Percentiles rank a stretch among this genome's conserved stretches.
Evolutionary conservation across 2,888 invertebrate genomes (phyloP).

Genomic region (Pyrocoelia pectoralis): DNA sequence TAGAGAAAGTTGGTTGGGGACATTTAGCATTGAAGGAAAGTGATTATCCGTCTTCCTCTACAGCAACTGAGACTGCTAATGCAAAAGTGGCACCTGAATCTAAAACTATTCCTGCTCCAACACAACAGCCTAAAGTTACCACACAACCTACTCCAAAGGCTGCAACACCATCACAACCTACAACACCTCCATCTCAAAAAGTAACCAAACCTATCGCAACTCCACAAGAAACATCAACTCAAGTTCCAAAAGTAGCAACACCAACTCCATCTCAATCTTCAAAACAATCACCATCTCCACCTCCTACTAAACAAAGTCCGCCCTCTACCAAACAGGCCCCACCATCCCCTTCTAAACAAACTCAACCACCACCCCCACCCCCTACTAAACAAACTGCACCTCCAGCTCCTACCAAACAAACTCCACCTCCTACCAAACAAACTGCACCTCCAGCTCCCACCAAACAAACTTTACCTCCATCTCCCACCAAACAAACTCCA

Average conservation of each 20-base stretch:
- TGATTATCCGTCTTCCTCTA: conserved; percentile 1
- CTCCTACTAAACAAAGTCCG: conserved; percentile 10
- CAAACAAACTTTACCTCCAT: background rate
- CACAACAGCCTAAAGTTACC: conserved; percentile 2
- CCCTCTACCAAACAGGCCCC: conserved; percentile 30
- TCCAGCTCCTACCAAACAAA: conserved; percentile 8
- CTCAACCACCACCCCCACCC: conserved; percentile 37
- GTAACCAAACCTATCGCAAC: conserved; percentile 15
- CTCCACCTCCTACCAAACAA: conserved; percentile 2
- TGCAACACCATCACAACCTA: conserved; percentile 6
- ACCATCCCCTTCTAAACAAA: conserved; percentile 24
- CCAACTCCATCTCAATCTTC: background rate
- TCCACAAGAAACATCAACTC: conserved; percentile 25
- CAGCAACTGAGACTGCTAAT: conserved; percentile 28
- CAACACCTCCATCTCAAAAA: conserved; percentile 16
- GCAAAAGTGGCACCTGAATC: background rate
- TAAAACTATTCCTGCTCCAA: background rate
- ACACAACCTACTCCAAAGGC: conserved; percentile 12
- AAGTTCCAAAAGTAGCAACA: conserved; percentile 18
- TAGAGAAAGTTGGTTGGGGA: conserved; percentile 61
- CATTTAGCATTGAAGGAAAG: conserved; percentile 39
- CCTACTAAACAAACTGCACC: conserved; percentile 22
- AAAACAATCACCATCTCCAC: too few relatives aligned
- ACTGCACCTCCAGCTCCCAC: conserved; percentile 23
- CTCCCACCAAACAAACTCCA: background rate